Evolutionary conservation across 2,888 invertebrate species (phyloP).

Genomic region (Caenorhabditis virilis): DNA sequence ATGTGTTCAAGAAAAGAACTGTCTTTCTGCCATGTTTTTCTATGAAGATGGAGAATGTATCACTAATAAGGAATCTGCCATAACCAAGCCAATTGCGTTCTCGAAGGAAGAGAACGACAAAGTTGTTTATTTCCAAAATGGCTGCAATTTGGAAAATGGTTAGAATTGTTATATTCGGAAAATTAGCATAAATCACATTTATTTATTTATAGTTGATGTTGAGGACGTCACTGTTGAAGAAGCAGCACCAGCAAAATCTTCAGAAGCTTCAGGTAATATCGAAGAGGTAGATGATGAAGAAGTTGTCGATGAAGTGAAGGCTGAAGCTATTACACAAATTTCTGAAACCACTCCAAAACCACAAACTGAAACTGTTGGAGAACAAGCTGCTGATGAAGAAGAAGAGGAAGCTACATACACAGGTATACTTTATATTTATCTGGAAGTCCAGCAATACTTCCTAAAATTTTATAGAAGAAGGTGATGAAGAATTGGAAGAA

Average conservation of each 20-base stretch:
- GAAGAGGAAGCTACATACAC: slow-evolving; percentile 8
- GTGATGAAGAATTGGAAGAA: slow-evolving; percentile 7
- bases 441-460: no score
- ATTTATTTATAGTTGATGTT: not conserved
- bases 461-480: slow-evolving; percentile 5
- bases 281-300: slow-evolving; percentile 17
- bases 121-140: slow-evolving; percentile 67
- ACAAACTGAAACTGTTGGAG: not conserved
- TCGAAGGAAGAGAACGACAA: slow-evolving; percentile 46
- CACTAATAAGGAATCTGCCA: slow-evolving; percentile 65
- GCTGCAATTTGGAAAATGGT: slow-evolving; percentile 39
- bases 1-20: slow-evolving; percentile 59
- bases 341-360: slow-evolving; percentile 28
- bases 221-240: no score
- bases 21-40: slow-evolving; percentile 69
- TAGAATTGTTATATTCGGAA: not conserved
- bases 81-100: slow-evolving; percentile 47
- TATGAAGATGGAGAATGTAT: slow-evolving; percentile 69
- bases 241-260: not conserved
- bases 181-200: slow-evolving; percentile 1
- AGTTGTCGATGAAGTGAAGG: slow-evolving; percentile 8
- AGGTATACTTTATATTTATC: no score
- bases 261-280: slow-evolving; percentile 8
- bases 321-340: slow-evolving; percentile 16
- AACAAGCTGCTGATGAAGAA: slow-evolving; percentile 7